Evolutionary conservation across 2,113 vertebrate genomes (phyloP).

Genomic region (Platichthys flesus): DNA sequence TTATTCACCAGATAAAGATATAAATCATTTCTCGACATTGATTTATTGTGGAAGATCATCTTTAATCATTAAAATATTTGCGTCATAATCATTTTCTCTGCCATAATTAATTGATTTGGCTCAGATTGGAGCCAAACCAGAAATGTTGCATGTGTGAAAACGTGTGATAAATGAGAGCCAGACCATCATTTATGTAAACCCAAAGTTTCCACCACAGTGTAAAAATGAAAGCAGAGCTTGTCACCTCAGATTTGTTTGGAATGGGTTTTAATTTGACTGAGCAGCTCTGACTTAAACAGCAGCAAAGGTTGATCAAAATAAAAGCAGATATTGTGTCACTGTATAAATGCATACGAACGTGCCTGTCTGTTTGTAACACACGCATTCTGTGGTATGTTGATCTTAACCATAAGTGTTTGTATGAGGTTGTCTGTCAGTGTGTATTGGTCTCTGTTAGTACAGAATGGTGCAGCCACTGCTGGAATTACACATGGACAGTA

Average conservation of each 20-base stretch:
- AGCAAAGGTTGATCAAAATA: not conserved
- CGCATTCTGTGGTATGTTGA: conserved; percentile 15
- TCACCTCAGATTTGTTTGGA: not conserved
- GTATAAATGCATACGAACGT: not conserved
- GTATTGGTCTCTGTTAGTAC: conserved; percentile 2
- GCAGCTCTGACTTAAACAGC: not conserved
- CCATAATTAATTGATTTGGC: conserved; percentile 12
- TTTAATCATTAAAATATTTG: not conserved
- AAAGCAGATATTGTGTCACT: not conserved
- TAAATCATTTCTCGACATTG: not conserved
- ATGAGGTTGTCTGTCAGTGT: conserved; percentile 35
- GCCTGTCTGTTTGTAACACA: not conserved
- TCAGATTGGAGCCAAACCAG: conserved; percentile 21
- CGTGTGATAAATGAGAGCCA: conserved; percentile 17
- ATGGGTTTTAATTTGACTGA: not conserved
- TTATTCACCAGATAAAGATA: not conserved
- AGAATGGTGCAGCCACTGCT: not conserved
- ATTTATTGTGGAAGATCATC: not conserved
- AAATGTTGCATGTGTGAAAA: conserved; percentile 18
- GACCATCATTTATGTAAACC: not conserved
- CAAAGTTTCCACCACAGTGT: not conserved
- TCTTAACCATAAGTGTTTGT: conserved; percentile 27
- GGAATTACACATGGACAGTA: not conserved
- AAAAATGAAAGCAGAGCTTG: not conserved
- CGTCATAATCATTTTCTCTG: not conserved